Base-by-base conservation (phyloP, 2,797 vertebrate genomes). In the Sebastes flavidus region DNA sequence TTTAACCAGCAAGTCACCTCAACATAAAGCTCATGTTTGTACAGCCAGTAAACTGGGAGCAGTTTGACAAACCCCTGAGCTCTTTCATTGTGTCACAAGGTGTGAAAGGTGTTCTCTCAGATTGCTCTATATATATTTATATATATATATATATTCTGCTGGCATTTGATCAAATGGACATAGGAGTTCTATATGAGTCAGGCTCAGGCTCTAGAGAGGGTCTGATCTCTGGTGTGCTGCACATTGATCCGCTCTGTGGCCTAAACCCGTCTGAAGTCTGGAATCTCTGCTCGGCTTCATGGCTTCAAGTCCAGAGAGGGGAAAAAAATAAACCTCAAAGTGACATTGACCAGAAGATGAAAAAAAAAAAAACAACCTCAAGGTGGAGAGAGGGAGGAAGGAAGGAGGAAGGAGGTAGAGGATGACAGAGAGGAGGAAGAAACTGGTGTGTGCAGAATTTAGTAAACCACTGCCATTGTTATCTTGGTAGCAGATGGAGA, bases 401-500 rank as follows among this genome's bases (percentile, higher is more conserved):
- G 65, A 46, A 46, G 42, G 52, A 54, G 52, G 52, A 65, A 59
- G 60, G 73, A 34, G 25, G 65, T 6, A 13, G 65, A 62, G 55
- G 62, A 60, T 25, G 46, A 79, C 22, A 54, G 49, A 75, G 66
- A 82, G 63, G 32, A 77, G 25, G 9, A 18, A 30, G 68, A 71
- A 67, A 25, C 5, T 38, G n/a, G 52, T 18, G 24, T 52, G 85
- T 68, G 79, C 49, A 71, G 66, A 69, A 65, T 65, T 66, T n/a
- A 36, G 65, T 72, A 56, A 78, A 75, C 27, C 58, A 1, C 27
- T 22, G 54, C 54, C 7, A 46, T 79, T 83, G 91, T 89, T 92
- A 91, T 87, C 88, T 84, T 2, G 16, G 82, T 4, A 73, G 62
- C 89, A 92, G 91, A 92, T 79, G 89, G 87, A 85, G 83, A 62